Percentiles rank a stretch among this genome's conserved stretches.
These are phyloP conservation scores for Adineta ricciae DNA, from an alignment of 2,888 invertebrate genomes.

Conservation along the genomic window DNA sequence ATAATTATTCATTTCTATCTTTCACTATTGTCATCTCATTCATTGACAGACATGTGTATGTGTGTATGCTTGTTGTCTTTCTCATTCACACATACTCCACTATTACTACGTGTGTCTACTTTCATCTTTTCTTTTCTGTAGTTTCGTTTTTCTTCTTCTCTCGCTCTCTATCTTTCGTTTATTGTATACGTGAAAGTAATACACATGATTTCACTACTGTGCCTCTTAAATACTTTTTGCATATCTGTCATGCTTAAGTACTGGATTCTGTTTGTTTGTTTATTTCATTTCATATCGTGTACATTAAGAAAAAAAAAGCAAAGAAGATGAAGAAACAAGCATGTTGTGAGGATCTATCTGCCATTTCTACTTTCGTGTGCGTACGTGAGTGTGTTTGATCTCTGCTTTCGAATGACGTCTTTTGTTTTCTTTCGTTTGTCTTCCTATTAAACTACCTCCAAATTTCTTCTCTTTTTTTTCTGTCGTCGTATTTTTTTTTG, in stretches of 20 bases:
- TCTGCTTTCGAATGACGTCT: not conserved
- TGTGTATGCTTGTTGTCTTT: not conserved
- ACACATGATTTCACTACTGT: not conserved
- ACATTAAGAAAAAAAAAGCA: not conserved
- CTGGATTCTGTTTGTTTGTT: not conserved
- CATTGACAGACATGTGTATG: not conserved
- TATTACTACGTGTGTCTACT: not conserved
- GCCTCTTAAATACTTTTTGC: not conserved
- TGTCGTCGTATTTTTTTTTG: not conserved
- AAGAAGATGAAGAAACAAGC: not conserved
- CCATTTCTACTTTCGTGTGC: not conserved
- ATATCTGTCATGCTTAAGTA: not conserved
- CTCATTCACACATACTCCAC: not conserved
- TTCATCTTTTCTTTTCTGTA: not conserved
- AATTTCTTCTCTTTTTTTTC: not conserved
- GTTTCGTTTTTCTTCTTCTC: not conserved
- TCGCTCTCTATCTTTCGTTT: not conserved
- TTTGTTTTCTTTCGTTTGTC: not conserved
- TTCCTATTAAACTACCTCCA: not conserved
- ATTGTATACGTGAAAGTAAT: not conserved
- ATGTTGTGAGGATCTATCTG: not conserved
- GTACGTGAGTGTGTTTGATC: not conserved
- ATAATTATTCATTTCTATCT: not conserved
- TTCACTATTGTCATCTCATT: not conserved
- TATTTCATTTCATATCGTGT: not conserved